phyloP scores from a whole-genome alignment of 2,797 vertebrate species.

The Picus viridis region DNA sequence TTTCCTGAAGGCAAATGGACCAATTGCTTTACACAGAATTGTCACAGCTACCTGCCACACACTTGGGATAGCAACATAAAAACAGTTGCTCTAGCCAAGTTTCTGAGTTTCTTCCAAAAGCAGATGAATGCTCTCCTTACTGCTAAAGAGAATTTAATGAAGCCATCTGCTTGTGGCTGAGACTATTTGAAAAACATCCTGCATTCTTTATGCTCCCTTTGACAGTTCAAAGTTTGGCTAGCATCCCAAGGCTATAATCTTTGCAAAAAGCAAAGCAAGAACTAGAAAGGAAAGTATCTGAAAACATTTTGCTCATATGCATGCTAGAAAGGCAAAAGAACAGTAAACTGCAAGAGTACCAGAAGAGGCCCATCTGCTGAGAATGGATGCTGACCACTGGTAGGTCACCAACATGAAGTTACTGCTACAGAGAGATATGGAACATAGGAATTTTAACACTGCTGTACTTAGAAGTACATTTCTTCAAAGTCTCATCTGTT shows the following conservation, averaged over 20 bases:
- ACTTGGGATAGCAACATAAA: background rate
- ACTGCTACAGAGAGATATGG: fast-evolving
- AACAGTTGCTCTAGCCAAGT: background rate
- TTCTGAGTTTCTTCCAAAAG: conserved; percentile 10
- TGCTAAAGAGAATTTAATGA: conserved; percentile 36
- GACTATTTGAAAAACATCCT: conserved; percentile 9
- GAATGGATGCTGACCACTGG: background rate
- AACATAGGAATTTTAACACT: background rate
- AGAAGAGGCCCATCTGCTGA: background rate
- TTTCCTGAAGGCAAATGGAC: background rate
- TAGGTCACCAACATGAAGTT: fast-evolving
- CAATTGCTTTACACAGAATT: background rate
- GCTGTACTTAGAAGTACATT: background rate
- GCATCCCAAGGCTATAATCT: conserved; percentile 18
- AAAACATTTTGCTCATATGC: background rate
- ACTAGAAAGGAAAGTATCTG: background rate
- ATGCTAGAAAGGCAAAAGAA: background rate
- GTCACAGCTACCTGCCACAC: background rate
- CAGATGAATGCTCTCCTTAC: background rate
- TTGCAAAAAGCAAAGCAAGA: background rate
- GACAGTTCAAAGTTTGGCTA: conserved; percentile 18
- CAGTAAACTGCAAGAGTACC: background rate
- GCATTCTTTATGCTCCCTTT: background rate
- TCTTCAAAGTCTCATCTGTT: background rate
- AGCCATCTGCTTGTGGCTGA: background rate